Conservation (phyloP, 2,797 vertebrate species). For the Hemitrygon akajei region DNA sequence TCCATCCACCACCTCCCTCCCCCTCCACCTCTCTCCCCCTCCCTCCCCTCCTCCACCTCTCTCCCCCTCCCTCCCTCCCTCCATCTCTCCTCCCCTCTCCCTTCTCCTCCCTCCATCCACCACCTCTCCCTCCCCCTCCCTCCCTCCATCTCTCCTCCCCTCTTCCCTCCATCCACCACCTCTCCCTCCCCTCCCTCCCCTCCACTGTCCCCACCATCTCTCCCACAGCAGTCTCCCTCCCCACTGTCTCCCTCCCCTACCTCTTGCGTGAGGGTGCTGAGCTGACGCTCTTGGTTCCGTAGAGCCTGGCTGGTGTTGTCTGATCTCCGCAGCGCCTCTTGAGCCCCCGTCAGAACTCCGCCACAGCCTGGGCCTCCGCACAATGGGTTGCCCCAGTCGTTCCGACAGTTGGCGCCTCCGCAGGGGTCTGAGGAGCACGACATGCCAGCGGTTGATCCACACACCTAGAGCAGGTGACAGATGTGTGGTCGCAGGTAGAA, state of each 20-base stretch:
- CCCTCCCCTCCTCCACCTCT: too few relatives aligned
- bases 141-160: too few relatives aligned
- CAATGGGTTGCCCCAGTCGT: conserved; percentile 47
- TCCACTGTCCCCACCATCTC: neutral
- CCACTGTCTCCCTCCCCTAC: too few relatives aligned
- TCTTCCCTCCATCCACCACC: too few relatives aligned
- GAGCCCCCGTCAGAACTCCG: conserved; percentile 60
- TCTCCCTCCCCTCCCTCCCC: neutral
- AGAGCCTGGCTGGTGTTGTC: conserved; percentile 52
- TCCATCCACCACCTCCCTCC: too few relatives aligned
- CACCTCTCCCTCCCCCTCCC: neutral
- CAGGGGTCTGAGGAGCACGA: conserved; percentile 59
- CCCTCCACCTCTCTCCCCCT: too few relatives aligned
- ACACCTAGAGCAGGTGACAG: conserved; percentile 46
- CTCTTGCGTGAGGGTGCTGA: conserved; percentile 61
- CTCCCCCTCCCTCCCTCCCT: too few relatives aligned
- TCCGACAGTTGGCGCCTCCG: conserved; percentile 67
- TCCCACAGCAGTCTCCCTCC: fast-evolving
- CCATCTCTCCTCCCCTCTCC: conserved; percentile 49
- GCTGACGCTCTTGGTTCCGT: conserved; percentile 53
- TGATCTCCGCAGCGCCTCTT: conserved; percentile 51
- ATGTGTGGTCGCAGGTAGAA: neutral
- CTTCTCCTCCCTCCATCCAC: conserved; percentile 48
- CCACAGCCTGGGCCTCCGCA: conserved; percentile 66
- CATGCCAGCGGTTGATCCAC: conserved; percentile 47